Conservation (phyloP, 2,888 invertebrate species). For the Callyntrura guangdongensis region DNA sequence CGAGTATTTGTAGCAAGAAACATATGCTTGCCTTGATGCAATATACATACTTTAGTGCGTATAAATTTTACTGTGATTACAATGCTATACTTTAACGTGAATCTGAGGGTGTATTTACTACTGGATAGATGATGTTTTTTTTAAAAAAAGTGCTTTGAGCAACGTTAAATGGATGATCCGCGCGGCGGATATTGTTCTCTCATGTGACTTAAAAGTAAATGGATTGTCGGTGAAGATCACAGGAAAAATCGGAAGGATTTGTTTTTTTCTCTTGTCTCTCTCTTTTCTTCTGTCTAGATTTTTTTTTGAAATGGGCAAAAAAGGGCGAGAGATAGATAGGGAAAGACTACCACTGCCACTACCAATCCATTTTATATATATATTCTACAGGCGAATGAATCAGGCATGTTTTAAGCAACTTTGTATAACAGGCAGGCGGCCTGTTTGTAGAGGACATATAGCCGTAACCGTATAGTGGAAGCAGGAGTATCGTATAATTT, state of each 20-base stretch:
- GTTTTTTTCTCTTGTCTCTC: conserved; percentile 69
- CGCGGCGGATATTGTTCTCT: conserved; percentile 75
- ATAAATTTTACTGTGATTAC: not conserved
- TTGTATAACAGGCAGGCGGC: conserved; percentile 30
- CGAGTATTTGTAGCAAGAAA: not conserved
- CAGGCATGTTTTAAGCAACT: conserved; percentile 3
- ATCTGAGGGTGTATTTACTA: not conserved
- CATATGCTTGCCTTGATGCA: not conserved
- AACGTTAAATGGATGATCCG: conserved; percentile 60
- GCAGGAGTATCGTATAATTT: not conserved
- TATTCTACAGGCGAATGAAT: conserved; percentile 37
- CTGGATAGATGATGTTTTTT: conserved; percentile 29
- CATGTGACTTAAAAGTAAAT: conserved; percentile 77
- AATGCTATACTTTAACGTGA: not conserved
- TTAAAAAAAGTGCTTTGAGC: conserved; percentile 55
- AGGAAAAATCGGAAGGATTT: conserved; percentile 78
- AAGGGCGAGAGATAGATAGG: conserved; percentile 43
- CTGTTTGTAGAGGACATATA: not conserved
- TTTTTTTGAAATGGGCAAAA: conserved; percentile 71
- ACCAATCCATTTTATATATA: not conserved
- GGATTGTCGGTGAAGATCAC: conserved; percentile 83
- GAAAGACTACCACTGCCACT: conserved; percentile 17
- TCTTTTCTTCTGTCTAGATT: conserved; percentile 25
- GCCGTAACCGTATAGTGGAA: not conserved
- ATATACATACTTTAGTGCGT: not conserved